A percentile compares a stretch with the other conserved stretches of the same genome.
phyloP scores from a whole-genome alignment of 2,113 vertebrate species.

The Neogobius melanostomus region DNA sequence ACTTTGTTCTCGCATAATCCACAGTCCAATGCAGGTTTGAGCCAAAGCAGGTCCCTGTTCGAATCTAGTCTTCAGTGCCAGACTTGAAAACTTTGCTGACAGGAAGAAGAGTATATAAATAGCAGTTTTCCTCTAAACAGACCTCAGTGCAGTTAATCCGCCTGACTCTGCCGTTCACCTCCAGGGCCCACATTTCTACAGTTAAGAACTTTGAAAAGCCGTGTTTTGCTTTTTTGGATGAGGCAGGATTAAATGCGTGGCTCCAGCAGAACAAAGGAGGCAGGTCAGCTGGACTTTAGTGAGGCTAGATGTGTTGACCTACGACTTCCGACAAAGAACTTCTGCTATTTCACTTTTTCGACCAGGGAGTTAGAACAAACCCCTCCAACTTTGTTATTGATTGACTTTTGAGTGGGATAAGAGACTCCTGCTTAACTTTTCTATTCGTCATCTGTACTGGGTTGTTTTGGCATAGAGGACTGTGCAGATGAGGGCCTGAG shows the following conservation, averaged over 20 bases:
- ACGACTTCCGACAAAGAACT: constrained; percentile 1
- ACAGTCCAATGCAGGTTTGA: background rate
- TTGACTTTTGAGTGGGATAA: too few species aligned
- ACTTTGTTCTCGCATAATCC: background rate
- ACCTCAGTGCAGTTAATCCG: background rate
- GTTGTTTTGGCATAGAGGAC: too few species aligned
- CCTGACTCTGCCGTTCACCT: background rate
- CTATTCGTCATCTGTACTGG: too few species aligned
- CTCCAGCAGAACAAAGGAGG: background rate
- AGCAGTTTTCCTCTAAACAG: background rate
- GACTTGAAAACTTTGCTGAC: background rate
- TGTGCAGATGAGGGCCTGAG: too few species aligned
- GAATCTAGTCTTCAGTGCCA: background rate
- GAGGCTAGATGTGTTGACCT: constrained; percentile 25
- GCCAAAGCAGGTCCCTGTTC: background rate
- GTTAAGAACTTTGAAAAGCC: background rate
- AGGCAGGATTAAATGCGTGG: constrained; percentile 28
- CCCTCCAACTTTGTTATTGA: too few species aligned
- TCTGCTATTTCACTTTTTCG: too few species aligned
- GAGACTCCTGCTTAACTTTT: too few species aligned
- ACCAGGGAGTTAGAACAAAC: too few species aligned
- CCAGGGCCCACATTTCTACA: background rate
- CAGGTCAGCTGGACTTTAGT: background rate
- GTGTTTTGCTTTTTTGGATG: constrained; percentile 13
- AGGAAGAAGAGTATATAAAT: constrained; percentile 6